phyloP scores from a whole-genome alignment of 2,888 invertebrate species.

The Noctuana brunneofusca region DNA sequence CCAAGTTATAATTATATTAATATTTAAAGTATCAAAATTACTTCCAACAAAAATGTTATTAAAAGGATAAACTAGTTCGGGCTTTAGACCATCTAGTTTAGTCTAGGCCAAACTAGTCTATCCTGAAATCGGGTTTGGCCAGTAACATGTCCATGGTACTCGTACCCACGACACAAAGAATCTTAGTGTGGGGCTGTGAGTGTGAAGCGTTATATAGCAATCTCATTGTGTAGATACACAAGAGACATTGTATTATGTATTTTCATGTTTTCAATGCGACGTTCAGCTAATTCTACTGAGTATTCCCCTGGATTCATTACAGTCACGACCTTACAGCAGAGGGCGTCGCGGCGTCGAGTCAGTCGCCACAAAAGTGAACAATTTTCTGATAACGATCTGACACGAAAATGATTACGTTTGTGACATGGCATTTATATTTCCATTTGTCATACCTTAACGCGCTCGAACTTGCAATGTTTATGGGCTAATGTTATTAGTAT shows the following conservation, averaged over 20 bases:
- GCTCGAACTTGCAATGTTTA: constrained; percentile 28
- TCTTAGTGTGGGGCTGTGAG: no score
- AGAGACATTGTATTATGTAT: not conserved
- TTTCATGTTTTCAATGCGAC: not conserved
- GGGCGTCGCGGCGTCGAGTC: constrained; percentile 57
- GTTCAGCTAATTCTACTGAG: constrained; percentile 16
- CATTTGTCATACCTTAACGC: constrained; percentile 62
- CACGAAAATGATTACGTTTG: constrained; percentile 73
- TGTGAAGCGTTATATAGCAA: no score
- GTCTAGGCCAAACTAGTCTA: no score
- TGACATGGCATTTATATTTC: constrained; percentile 77
- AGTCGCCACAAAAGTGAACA: constrained; percentile 72
- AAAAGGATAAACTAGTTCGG: no score
- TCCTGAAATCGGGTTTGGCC: no score
- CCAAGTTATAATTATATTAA: no score
- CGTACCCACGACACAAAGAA: no score
- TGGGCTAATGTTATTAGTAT: constrained; percentile 30
- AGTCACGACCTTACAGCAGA: constrained; percentile 54
- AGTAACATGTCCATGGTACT: no score
- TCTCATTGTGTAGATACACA: no score
- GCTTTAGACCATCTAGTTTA: no score
- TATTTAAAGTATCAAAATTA: no score
- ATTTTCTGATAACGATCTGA: constrained; percentile 79
- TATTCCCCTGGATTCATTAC: constrained; percentile 52
- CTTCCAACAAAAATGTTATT: no score